phyloP scores from a whole-genome alignment of 2,888 invertebrate genomes.

The Drosophila leonis region DNA sequence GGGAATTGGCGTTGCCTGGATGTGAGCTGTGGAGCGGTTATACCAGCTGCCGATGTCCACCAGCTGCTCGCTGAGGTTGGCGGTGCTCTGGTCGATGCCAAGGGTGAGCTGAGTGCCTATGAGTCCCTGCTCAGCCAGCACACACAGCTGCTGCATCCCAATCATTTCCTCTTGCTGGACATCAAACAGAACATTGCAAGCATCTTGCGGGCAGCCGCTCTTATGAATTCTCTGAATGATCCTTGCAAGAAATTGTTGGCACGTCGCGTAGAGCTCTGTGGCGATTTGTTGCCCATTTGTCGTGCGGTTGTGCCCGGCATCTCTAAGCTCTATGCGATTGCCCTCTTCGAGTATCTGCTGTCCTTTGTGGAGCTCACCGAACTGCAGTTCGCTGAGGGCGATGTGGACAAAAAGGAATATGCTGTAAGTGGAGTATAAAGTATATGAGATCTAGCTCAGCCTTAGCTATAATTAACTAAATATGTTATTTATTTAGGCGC shows the following conservation, averaged over 20 bases:
- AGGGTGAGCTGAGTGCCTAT: constrained; percentile 78
- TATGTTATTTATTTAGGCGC: constrained; percentile 25
- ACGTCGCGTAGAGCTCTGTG: constrained; percentile 89
- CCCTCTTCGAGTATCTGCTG: constrained; percentile 91
- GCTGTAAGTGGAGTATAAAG: constrained; percentile 82
- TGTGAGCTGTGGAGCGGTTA: constrained; percentile 56
- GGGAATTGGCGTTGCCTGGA: constrained; percentile 75
- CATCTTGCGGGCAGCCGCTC: constrained; percentile 86
- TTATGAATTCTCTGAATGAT: constrained; percentile 86
- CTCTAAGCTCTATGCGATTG: constrained; percentile 87
- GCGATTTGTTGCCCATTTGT: constrained; percentile 88
- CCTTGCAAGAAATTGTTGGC: constrained; percentile 87
- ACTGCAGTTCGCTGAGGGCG: constrained; percentile 87
- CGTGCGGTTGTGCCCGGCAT: constrained; percentile 88
- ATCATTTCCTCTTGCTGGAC: constrained; percentile 89
- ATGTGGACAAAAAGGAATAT: constrained; percentile 87
- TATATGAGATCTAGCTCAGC: background rate
- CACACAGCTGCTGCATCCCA: constrained; percentile 87
- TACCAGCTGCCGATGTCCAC: constrained; percentile 84
- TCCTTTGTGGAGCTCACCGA: constrained; percentile 89
- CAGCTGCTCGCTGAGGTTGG: constrained; percentile 85
- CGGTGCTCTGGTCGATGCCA: constrained; percentile 84
- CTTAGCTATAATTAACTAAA: background rate
- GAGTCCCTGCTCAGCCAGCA: constrained; percentile 87
- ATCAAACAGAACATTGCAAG: constrained; percentile 90